phyloP scores from a whole-genome alignment of 2,797 vertebrate species.

The Galago senegalensis region DNA sequence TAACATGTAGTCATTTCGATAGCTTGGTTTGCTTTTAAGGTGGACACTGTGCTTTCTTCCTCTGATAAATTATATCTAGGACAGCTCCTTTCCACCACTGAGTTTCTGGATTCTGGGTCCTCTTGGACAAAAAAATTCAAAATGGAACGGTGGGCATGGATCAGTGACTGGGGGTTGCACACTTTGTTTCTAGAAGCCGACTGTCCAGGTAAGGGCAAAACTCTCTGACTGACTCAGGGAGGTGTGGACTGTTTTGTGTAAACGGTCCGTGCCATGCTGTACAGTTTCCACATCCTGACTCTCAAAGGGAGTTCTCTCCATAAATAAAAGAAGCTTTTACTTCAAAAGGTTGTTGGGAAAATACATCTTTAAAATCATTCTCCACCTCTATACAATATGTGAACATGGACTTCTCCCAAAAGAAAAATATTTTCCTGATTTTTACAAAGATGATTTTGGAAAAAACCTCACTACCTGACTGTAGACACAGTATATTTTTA shows the following conservation, averaged over 20 bases:
- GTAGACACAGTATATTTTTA: conserved; percentile 2
- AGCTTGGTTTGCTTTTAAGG: conserved; percentile 54
- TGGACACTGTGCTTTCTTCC: not conserved
- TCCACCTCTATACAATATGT: not conserved
- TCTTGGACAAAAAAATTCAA: conserved; percentile 15
- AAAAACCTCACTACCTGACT: not conserved
- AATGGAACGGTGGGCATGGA: not conserved
- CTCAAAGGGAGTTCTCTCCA: not conserved
- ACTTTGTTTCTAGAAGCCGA: conserved; percentile 48
- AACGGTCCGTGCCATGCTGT: not conserved
- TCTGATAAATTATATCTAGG: not conserved
- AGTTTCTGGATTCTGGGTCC: conserved; percentile 34
- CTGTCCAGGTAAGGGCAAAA: conserved; percentile 40
- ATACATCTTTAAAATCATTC: conserved; percentile 35
- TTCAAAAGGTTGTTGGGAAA: not conserved
- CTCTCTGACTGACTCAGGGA: conserved; percentile 62
- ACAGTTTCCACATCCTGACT: conserved; percentile 27
- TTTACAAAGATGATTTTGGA: conserved; percentile 47
- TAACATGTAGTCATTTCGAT: not conserved
- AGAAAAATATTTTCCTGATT: conserved; percentile 51
- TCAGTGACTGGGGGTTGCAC: not conserved
- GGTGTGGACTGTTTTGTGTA: conserved; percentile 26
- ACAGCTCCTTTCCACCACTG: not conserved
- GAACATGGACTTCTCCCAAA: not conserved
- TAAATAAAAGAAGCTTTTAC: conserved; percentile 30